phyloP scores from a whole-genome alignment of 2,888 invertebrate genomes.

The Noctua janthe region DNA sequence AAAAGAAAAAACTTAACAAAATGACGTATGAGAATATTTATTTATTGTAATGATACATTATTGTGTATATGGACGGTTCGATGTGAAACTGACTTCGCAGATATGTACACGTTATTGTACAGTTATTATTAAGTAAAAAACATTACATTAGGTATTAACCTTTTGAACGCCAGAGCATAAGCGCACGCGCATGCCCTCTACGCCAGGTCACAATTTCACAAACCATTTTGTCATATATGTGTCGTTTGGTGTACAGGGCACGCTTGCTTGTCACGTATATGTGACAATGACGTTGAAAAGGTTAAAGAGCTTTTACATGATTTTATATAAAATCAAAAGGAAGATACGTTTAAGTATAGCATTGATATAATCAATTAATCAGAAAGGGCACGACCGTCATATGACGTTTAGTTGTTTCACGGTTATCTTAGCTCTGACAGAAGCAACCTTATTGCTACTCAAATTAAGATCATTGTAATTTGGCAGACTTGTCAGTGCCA shows the following conservation, averaged over 20 bases:
- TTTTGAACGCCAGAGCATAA: no score
- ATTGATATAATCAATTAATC: not conserved
- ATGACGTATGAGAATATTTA: conserved; percentile 67
- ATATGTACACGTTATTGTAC: conserved; percentile 58
- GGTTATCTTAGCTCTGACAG: not conserved
- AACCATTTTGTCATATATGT: no score
- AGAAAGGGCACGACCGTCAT: not conserved
- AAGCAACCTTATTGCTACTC: not conserved
- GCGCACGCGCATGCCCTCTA: no score
- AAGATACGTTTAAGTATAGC: conserved; percentile 17
- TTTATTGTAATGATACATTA: conserved; percentile 63
- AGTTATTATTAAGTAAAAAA: conserved; percentile 34
- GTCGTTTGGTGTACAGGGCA: no score
- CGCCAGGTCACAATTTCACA: no score
- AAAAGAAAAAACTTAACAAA: conserved; percentile 56
- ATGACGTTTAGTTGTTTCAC: not conserved
- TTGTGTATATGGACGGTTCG: conserved; percentile 68
- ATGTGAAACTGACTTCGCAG: conserved; percentile 59
- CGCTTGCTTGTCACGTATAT: no score
- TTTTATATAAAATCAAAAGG: conserved; percentile 37
- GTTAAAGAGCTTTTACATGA: conserved; percentile 30
- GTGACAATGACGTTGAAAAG: no score
- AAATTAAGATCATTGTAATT: not conserved
- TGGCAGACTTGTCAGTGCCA: not conserved
- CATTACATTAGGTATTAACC: conserved; percentile 25